Evolutionary conservation across 2,113 vertebrate genomes (phyloP).

Genomic region (Recurvirostra avosetta): DNA sequence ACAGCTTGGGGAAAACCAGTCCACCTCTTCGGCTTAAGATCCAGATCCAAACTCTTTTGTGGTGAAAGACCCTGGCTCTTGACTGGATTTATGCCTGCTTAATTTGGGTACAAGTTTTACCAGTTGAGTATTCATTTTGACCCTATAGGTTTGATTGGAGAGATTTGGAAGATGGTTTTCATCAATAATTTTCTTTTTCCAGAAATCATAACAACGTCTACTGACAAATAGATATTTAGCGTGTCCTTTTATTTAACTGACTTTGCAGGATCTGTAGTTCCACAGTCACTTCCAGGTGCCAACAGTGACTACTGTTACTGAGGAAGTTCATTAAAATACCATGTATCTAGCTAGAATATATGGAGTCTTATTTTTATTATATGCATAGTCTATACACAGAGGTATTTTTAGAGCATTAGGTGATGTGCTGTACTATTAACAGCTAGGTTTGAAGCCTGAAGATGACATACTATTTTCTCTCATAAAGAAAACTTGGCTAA

Average conservation of each 20-base stretch:
- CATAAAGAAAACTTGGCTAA: neutral
- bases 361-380: neutral
- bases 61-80: neutral
- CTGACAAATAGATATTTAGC: neutral
- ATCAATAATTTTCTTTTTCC: neutral
- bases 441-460: neutral
- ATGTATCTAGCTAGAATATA: neutral
- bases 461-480: neutral
- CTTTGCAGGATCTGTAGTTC: neutral
- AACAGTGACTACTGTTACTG: neutral
- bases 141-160: neutral
- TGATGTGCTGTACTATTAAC: neutral
- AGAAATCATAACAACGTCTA: neutral
- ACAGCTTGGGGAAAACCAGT: neutral
- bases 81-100: neutral
- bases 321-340: neutral
- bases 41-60: neutral
- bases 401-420: neutral
- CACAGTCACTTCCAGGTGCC: neutral
- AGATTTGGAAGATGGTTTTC: neutral
- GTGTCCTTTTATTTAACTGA: neutral
- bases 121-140: neutral
- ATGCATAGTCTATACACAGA: neutral
- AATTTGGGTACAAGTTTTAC: neutral
- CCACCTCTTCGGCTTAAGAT: neutral